Base-by-base conservation (phyloP, 2,797 vertebrate genomes). In the Nannoperca australis region DNA sequence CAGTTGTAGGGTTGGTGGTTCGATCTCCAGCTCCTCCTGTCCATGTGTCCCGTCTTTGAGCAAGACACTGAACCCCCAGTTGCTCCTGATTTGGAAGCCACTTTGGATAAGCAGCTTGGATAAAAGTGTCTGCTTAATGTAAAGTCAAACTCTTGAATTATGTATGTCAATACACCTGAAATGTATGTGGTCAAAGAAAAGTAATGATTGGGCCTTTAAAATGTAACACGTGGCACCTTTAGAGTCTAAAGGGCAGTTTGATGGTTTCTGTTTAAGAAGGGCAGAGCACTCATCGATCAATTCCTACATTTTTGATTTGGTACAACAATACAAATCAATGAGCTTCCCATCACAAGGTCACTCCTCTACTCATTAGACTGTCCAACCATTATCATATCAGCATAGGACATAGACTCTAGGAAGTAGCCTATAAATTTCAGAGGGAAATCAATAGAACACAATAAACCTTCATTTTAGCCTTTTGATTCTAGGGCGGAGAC, bases 381-480 rank as follows among this genome's bases (percentile, higher is more conserved):
- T 44, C 32, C 56, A 40, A 56, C 70, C 79, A 81, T 74, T 74
- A 81, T 85, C 70, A 84, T 74, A 90, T 68, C 76, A 83, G 72
- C 36, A 40, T 62, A 54, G 32, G 30, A 49, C 58, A 40, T 44
- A 81, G 55, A 73, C 65, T 65, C 11, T 20, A 70, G 77, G 74
- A 78, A 78, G 74, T 10, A 63, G 53, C 66, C 53, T 70, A 76
- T 82, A 75, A 7, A 72, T 85, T 86, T 73, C 69, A 69, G 56
- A 55, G 38, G 51, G 54, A 86, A 88, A 87, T 85, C 83, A 79
- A 77, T 83, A 72, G 32, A 59, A 49, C 45, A 71, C 63, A 82
- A 70, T 67, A 73, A 81, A 78, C 45, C 50, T 66, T 81, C 53
- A 78, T 78, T 83, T 81, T 58, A 79, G 74, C 27, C 60, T 79